phyloP scores from a whole-genome alignment of 1,140 invertebrate species.

The Hypsibius dujardini region DNA sequence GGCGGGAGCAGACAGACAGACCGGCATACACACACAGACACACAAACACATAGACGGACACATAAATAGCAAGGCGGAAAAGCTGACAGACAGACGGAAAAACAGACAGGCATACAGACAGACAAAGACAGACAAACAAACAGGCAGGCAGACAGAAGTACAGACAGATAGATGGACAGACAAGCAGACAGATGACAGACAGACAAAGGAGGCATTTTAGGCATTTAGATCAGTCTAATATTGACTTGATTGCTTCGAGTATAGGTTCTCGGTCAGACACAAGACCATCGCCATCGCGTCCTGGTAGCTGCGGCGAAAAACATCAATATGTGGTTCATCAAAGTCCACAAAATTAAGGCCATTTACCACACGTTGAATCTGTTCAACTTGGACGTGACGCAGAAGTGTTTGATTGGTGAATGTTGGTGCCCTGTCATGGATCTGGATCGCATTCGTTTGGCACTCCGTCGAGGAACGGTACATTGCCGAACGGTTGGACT shows the following conservation, averaged over 20 bases:
- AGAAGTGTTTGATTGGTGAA: conserved; percentile 89
- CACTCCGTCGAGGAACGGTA: conserved; percentile 70
- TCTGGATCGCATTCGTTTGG: conserved; percentile 71
- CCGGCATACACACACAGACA: no score
- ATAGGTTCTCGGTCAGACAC: conserved; percentile 69
- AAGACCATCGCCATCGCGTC: conserved; percentile 83
- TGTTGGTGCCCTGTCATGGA: conserved; percentile 91
- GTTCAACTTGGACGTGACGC: conserved; percentile 54
- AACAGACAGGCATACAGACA: no score
- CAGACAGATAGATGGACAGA: no score
- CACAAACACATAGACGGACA: no score
- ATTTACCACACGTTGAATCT: conserved; percentile 58
- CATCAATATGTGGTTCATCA: conserved; percentile 80
- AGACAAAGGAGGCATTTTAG: no score
- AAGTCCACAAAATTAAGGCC: conserved; percentile 66
- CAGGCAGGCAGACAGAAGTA: no score
- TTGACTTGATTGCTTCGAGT: conserved; percentile 21
- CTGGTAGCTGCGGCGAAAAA: conserved; percentile 80
- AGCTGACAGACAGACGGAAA: no score
- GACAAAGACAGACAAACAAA: no score
- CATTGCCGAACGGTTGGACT: no score
- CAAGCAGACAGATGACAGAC: no score
- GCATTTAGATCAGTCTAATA: not conserved
- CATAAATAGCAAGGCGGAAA: no score
- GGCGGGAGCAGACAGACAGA: no score